Evolutionary conservation across 2,113 vertebrate genomes (phyloP), one percentile per base, ranked within the genome.

Genomic region (Ariopsis seemanni): DNA sequence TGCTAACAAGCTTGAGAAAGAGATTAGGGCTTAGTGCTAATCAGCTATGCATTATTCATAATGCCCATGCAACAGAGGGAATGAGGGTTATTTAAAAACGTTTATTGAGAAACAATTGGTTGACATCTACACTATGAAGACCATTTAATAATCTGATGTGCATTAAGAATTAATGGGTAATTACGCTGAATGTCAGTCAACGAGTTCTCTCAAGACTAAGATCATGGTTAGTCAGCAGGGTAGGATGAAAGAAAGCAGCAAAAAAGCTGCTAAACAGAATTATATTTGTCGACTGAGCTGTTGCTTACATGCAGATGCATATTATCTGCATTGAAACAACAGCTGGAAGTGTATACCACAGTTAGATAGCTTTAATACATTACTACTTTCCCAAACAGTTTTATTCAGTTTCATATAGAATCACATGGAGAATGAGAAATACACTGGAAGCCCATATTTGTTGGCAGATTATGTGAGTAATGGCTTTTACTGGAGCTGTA

Each of bases 21-120:
- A 86, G 71, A 80, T 88, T 75, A 84, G 69, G 57, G 14, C 30
- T 69, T 86, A 5, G 69, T 65, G 48, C 72, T 65, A 87, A 87
- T 87, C 58, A 84, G 86, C 27, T 87, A 84, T 87, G 81, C 86
- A 87, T 87, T 83, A 87, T 87, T 87, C 82, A 83, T 83, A 50
- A 83, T 82, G 55, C 58, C 50, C 72, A 55, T 67, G 86, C 86
- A 77, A 50, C 48, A 84, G 72, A 83, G 71, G 71, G 82, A 87
- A 65, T 84, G 30, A 57, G 62, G 82, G 71, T 84, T 87, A 83
- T 87, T 87, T 87, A 87, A 78, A 83, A 87, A 67, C 30, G n/a
- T 87, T 87, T 57, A 84, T 65, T 87, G 71, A 77, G 86, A 84
- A 87, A 87, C 86, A 87, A 87, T 87, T 83, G 77, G 86, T 85